Percentiles rank a stretch among this genome's conserved stretches.
Conservation (phyloP, 2,888 invertebrate genomes). For the Polydrusus cervinus region DNA sequence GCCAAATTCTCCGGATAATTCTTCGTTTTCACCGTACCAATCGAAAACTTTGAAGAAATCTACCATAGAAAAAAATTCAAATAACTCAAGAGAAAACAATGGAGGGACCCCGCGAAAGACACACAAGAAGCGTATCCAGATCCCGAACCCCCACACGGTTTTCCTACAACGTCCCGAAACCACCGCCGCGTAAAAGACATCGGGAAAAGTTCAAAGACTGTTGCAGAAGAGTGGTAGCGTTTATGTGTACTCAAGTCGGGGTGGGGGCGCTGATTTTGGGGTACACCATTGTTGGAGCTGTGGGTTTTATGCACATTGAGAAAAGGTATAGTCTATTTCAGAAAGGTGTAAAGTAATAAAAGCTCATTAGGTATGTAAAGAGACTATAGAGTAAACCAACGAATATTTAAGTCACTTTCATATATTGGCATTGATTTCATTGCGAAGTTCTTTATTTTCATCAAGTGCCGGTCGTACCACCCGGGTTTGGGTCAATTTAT, state of each 20-base stretch:
- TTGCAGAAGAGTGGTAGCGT: constrained; percentile 88
- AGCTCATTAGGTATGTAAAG: too few species aligned
- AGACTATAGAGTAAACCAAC: too few species aligned
- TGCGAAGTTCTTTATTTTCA: too few species aligned
- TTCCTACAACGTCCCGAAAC: constrained; percentile 29
- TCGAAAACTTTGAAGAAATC: too few species aligned
- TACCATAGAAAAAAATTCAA: too few species aligned
- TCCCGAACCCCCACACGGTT: constrained; percentile 44
- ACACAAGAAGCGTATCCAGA: constrained; percentile 35
- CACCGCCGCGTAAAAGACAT: constrained; percentile 66
- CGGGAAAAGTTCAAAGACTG: constrained; percentile 88
- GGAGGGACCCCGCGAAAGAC: constrained; percentile 30
- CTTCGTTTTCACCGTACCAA: too few species aligned
- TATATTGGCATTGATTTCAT: too few species aligned
- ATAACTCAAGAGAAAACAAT: neutral
- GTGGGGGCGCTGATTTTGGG: constrained; percentile 91
- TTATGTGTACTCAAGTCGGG: constrained; percentile 95
- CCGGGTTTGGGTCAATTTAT: too few species aligned
- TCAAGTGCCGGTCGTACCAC: too few species aligned
- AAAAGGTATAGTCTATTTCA: constrained; percentile 70
- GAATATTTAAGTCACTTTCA: too few species aligned
- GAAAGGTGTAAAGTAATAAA: too few species aligned
- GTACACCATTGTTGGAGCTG: constrained; percentile 90
- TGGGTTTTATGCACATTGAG: constrained; percentile 87
- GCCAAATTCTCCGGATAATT: too few species aligned